Evolutionary conservation across 2,113 vertebrate genomes (phyloP).

Genomic region (Cnemophilus loriae): DNA sequence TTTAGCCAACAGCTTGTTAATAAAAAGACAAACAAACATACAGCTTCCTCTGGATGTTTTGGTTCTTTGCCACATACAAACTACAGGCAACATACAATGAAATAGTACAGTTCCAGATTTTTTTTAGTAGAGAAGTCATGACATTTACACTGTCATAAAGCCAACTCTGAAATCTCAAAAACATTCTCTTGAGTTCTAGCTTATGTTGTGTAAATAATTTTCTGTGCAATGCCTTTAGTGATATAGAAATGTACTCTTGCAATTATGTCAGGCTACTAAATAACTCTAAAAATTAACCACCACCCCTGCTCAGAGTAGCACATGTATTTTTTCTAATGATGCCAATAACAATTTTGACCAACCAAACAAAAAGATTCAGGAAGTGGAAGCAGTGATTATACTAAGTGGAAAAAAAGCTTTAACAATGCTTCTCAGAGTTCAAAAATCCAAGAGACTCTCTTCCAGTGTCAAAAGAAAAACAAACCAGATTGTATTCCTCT

Average conservation of each 20-base stretch:
- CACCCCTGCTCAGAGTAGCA: background rate
- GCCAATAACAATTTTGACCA: background rate
- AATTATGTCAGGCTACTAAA: background rate
- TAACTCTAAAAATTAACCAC: background rate
- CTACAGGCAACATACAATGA: conserved; percentile 13
- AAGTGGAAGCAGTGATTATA: background rate
- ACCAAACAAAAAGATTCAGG: background rate
- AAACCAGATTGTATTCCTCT: background rate
- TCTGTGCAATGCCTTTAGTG: background rate
- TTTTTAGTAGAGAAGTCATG: background rate
- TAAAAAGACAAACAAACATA: conserved; percentile 34
- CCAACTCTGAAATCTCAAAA: background rate
- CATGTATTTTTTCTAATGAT: background rate
- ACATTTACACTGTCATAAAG: background rate
- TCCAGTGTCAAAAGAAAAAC: background rate
- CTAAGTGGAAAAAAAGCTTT: background rate
- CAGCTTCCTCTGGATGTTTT: background rate
- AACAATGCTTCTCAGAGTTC: background rate
- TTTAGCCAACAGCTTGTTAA: conserved; percentile 51
- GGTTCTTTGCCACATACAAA: conserved; percentile 37
- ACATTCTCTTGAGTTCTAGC: background rate
- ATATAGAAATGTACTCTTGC: background rate
- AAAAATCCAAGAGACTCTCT: background rate
- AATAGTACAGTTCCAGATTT: background rate
- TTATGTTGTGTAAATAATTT: background rate